Evolutionary conservation across 1,140 invertebrate genomes (phyloP).

Genomic region (Laupala kohalensis): DNA sequence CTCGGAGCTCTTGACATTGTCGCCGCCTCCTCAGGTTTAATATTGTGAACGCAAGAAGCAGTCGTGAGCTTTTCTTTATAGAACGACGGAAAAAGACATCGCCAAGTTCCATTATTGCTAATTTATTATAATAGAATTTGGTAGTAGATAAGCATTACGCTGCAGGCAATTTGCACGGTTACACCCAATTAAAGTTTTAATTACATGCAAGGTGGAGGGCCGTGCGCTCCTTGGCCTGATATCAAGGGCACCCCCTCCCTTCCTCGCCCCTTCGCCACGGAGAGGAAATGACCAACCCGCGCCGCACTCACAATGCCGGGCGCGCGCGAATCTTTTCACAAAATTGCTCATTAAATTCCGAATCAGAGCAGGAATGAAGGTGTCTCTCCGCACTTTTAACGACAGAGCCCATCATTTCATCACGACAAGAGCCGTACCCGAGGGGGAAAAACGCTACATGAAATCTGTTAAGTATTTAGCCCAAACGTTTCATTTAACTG

Average conservation of each 20-base stretch:
- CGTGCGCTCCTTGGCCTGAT: not conserved
- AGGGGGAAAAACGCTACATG: not conserved
- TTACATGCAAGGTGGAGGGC: slow-evolving; percentile 2
- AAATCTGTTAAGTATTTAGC: not conserved
- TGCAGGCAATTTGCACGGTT: slow-evolving; percentile 6
- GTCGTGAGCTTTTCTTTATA: not conserved
- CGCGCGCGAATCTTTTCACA: not conserved
- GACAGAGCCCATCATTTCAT: not conserved
- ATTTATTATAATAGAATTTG: slow-evolving; percentile 14
- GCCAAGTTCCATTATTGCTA: slow-evolving; percentile 12
- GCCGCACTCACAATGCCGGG: not conserved
- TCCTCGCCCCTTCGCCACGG: not conserved
- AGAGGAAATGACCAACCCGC: slow-evolving; percentile 1
- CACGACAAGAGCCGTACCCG: not conserved
- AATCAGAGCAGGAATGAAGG: not conserved
- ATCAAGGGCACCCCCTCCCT: not conserved
- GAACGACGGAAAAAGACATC: slow-evolving; percentile 9
- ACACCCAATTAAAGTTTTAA: slow-evolving; percentile 14
- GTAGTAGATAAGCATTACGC: slow-evolving; percentile 3
- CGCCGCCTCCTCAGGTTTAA: slow-evolving; percentile 7
- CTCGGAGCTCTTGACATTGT: not conserved
- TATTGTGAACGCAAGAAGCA: not conserved
- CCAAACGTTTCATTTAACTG: not conserved
- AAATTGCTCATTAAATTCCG: not conserved
- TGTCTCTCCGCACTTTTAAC: not conserved